These are phyloP conservation scores for Octonoba sinensis DNA, from an alignment of 2,888 invertebrate species.

Conservation along the genomic window DNA sequence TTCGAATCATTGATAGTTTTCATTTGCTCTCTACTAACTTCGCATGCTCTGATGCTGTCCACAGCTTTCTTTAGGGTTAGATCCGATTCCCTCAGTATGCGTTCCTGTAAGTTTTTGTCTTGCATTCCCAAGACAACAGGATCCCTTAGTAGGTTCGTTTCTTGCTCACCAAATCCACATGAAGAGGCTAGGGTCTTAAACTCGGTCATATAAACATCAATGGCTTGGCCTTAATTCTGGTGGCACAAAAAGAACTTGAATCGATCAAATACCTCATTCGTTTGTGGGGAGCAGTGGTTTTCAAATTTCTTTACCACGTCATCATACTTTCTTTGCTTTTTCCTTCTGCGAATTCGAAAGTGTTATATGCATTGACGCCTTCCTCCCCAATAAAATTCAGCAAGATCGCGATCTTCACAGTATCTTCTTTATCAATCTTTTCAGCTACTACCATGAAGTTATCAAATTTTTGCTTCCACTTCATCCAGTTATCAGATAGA, in stretches of 20 bases:
- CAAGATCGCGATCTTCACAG: background rate
- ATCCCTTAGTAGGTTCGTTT: background rate
- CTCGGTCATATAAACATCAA: background rate
- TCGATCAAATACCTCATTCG: background rate
- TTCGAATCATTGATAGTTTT: background rate
- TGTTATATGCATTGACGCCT: background rate
- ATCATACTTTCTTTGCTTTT: background rate
- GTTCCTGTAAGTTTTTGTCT: background rate
- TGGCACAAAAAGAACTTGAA: background rate
- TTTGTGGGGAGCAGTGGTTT: background rate
- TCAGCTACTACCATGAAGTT: no score
- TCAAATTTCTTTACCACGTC: background rate
- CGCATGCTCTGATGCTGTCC: background rate
- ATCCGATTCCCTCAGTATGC: background rate
- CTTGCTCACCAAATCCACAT: background rate
- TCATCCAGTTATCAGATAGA: no score
- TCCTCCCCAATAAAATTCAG: conserved; percentile 1
- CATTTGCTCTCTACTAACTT: background rate
- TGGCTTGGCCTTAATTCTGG: background rate
- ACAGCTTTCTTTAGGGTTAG: background rate
- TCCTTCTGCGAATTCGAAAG: background rate
- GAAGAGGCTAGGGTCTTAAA: background rate
- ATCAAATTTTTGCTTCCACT: no score
- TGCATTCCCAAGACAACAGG: background rate
- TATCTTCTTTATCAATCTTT: no score